Conservation (phyloP, 1,140 invertebrate genomes). For the Penaeus japonicus region DNA sequence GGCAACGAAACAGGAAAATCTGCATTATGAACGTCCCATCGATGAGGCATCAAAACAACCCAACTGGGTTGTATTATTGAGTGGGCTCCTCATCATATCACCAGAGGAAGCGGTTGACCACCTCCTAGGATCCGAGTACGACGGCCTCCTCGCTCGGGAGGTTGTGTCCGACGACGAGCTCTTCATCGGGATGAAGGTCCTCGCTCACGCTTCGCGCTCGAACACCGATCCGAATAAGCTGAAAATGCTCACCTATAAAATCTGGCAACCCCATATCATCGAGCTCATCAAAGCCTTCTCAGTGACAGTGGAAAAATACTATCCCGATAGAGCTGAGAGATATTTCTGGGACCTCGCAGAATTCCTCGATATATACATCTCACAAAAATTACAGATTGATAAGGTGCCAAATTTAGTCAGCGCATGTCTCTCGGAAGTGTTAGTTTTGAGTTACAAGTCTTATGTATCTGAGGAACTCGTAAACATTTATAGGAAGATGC, state of each 20-base stretch:
- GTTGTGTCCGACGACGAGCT: constrained; percentile 27
- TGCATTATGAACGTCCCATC: too few relatives aligned
- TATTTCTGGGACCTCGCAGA: constrained; percentile 45
- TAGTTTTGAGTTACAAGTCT: constrained; percentile 27
- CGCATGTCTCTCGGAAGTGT: constrained; percentile 24
- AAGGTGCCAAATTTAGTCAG: constrained; percentile 2
- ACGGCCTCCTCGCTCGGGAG: constrained; percentile 11
- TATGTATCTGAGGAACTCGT: constrained; percentile 18
- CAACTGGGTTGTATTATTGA: constrained; percentile 13
- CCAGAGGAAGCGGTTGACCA: constrained; percentile 16
- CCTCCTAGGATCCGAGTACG: constrained; percentile 10
- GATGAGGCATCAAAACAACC: background rate
- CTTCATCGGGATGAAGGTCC: constrained; percentile 26
- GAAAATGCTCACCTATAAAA: background rate
- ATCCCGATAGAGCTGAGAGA: constrained; percentile 26
- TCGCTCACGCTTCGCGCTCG: constrained; percentile 26
- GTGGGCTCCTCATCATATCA: background rate
- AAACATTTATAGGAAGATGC: constrained; percentile 37
- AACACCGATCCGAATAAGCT: background rate
- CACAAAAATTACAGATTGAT: background rate
- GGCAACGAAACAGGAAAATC: too few relatives aligned
- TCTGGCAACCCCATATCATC: constrained; percentile 34
- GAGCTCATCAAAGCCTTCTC: constrained; percentile 24
- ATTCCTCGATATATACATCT: constrained; percentile 29
- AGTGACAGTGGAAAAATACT: constrained; percentile 19